A percentile compares a stretch with the other conserved stretches of the same genome.
phyloP scores from a whole-genome alignment of 1,140 invertebrate species.

The Acromyrmex heyeri region DNA sequence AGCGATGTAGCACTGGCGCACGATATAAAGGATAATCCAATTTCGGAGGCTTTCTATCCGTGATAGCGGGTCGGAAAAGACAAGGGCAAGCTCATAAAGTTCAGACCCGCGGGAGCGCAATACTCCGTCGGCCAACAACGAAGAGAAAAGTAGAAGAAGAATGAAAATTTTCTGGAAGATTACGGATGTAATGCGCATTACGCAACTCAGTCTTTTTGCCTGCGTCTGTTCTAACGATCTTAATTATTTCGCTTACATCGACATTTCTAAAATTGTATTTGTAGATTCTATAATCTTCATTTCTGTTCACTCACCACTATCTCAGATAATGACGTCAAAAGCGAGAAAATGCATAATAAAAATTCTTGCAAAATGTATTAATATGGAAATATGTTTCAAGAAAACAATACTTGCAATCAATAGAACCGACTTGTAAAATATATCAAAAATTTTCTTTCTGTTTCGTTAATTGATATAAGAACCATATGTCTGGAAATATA shows the following conservation, averaged over 20 bases:
- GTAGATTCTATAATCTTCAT: background rate
- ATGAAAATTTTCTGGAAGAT: conserved; percentile 43
- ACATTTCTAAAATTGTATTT: background rate
- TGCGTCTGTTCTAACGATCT: background rate
- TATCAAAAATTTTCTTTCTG: no score
- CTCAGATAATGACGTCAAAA: no score
- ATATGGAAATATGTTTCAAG: no score
- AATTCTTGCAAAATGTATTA: no score
- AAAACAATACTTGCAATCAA: no score
- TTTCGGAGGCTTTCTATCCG: conserved; percentile 63
- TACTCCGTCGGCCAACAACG: conserved; percentile 15
- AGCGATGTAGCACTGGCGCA: conserved; percentile 7
- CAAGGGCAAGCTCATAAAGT: conserved; percentile 67
- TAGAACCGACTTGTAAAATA: no score
- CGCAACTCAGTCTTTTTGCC: background rate
- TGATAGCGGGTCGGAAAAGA: conserved; percentile 57
- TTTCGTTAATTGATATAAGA: no score
- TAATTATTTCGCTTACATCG: conserved; percentile 5
- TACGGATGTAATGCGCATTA: conserved; percentile 29
- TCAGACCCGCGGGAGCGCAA: conserved; percentile 41
- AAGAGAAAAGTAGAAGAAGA: conserved; percentile 15
- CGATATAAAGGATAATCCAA: conserved; percentile 72
- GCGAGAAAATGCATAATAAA: no score
- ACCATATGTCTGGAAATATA: no score
- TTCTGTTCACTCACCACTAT: no score